Conservation (phyloP, 2,888 invertebrate genomes). For the Ellobium chinense region DNA sequence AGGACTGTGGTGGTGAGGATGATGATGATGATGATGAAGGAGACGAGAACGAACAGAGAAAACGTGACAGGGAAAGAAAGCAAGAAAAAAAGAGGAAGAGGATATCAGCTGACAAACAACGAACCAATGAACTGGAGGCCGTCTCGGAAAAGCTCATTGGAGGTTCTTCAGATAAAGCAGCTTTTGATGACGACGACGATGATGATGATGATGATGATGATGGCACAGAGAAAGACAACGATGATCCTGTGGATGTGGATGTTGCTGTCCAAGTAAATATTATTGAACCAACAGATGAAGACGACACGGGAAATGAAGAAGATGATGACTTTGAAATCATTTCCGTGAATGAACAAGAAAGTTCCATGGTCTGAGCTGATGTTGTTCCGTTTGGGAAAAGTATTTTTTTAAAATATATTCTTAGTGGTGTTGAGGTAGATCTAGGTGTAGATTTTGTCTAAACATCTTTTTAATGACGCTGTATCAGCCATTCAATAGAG, state of each 20-base stretch:
- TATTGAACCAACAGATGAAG: constrained; percentile 13
- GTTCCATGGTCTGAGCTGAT: not conserved
- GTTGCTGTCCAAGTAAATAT: constrained; percentile 12
- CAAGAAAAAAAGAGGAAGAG: constrained; percentile 15
- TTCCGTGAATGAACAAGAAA: not conserved
- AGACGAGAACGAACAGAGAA: constrained; percentile 2
- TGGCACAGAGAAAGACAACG: not conserved
- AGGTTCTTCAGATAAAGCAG: not conserved
- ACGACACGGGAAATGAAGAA: not conserved
- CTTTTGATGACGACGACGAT: not conserved
- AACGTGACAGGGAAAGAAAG: constrained; percentile 24
- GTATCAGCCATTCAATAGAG: too few relatives aligned
- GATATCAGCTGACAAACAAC: not conserved
- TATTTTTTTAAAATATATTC: too few relatives aligned
- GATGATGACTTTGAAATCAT: constrained; percentile 28
- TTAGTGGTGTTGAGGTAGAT: too few relatives aligned
- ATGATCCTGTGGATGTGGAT: not conserved
- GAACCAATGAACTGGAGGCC: not conserved
- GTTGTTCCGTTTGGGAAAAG: too few relatives aligned
- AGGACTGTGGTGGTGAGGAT: not conserved
- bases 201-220: constrained; percentile 10
- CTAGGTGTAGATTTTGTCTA: too few relatives aligned
- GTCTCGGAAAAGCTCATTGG: not conserved
- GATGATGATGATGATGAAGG: not conserved
- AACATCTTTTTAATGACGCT: too few relatives aligned